A percentile compares a stretch with the other conserved stretches of the same genome.
Conservation (phyloP, 2,888 invertebrate species). For the Meandrusa payeni region DNA sequence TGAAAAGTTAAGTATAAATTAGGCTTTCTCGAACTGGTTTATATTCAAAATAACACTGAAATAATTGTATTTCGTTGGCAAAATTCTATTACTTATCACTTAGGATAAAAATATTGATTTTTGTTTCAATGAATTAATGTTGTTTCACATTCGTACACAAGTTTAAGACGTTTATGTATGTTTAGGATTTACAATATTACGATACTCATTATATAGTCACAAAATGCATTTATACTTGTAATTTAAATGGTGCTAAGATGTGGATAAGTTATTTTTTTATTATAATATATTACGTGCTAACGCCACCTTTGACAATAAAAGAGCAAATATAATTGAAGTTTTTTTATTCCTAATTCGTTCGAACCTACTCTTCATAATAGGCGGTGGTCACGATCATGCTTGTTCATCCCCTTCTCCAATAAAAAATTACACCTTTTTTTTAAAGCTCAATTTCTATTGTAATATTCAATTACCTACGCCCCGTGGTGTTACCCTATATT, state of each 20-base stretch:
- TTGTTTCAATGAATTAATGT: neutral
- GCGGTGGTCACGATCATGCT: too few species aligned
- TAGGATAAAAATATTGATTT: neutral
- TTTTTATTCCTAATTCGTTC: too few species aligned
- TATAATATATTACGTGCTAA: conserved; percentile 13
- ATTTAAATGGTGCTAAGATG: conserved; percentile 54
- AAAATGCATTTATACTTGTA: conserved; percentile 70
- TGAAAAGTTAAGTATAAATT: neutral
- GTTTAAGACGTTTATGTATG: neutral
- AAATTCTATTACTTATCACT: too few species aligned
- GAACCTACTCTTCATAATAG: too few species aligned
- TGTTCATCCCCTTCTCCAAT: too few species aligned
- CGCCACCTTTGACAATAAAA: too few species aligned
- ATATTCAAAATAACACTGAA: conserved; percentile 10
- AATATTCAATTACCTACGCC: too few species aligned
- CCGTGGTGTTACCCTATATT: too few species aligned
- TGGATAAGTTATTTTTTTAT: conserved; percentile 4
- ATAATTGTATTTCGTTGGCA: too few species aligned
- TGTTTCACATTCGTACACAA: neutral
- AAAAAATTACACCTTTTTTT: too few species aligned
- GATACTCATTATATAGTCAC: conserved; percentile 72
- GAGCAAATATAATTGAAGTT: too few species aligned
- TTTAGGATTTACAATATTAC: conserved; percentile 28
- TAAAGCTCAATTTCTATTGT: too few species aligned
- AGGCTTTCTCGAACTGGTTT: conserved; percentile 23